phyloP scores from a whole-genome alignment of 2,113 vertebrate species.

The Chamaetylas fuelleborni region DNA sequence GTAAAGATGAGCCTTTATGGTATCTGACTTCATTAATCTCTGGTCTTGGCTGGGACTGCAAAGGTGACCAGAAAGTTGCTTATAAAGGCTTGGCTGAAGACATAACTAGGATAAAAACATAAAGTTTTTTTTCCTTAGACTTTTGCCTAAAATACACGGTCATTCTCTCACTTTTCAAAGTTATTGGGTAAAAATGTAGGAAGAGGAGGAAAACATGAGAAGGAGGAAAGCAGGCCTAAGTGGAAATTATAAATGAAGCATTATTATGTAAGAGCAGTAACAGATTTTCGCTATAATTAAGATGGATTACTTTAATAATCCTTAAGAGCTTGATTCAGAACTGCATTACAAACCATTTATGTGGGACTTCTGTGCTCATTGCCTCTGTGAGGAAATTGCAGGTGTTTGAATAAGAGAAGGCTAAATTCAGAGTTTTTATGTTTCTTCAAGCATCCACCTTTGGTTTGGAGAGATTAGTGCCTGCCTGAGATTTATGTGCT shows the following conservation, averaged over 20 bases:
- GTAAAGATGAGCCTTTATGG: background rate
- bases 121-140: background rate
- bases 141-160: background rate
- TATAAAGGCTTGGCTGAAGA: background rate
- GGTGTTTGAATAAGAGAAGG: constrained; percentile 21
- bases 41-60: background rate
- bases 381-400: background rate
- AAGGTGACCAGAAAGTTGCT: background rate
- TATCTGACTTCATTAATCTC: background rate
- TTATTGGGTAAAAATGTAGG: background rate
- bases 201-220: background rate
- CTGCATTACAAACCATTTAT: constrained; percentile 23
- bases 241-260: constrained; percentile 44
- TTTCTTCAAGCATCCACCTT: constrained; percentile 18
- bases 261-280: constrained; percentile 57
- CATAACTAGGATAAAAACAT: background rate
- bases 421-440: background rate
- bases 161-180: background rate
- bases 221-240: background rate
- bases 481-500: background rate
- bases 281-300: constrained; percentile 67
- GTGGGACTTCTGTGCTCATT: background rate
- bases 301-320: constrained; percentile 67
- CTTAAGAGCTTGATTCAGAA: constrained; percentile 47
- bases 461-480: background rate